Conservation (phyloP, 2,888 invertebrate species). For the Choreutis nemorana region DNA sequence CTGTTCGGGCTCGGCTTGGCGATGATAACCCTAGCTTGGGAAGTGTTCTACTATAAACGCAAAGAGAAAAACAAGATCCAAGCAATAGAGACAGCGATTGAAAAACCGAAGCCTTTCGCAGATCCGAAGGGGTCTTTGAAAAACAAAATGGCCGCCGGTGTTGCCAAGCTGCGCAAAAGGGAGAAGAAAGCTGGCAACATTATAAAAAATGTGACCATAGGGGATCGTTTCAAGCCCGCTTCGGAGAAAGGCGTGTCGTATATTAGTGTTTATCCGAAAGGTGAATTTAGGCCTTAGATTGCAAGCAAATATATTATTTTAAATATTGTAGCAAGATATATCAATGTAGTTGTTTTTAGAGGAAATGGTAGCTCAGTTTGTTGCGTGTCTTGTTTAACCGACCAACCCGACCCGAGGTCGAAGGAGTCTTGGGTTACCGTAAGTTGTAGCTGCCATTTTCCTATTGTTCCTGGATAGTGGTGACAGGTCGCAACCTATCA, state of each 20-base stretch:
- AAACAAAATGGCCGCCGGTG: slow-evolving; percentile 17
- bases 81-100: slow-evolving; percentile 19
- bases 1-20: slow-evolving; percentile 84
- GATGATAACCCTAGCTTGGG: slow-evolving; percentile 82
- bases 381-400: no score
- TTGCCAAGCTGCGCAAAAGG: slow-evolving; percentile 20
- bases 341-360: no score
- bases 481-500: no score
- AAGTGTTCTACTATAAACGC: slow-evolving; percentile 79
- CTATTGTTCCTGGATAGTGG: no score
- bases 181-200: slow-evolving; percentile 15
- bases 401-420: no score
- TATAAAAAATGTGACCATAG: slow-evolving; percentile 43
- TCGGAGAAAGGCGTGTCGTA: slow-evolving; percentile 33
- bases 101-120: slow-evolving; percentile 21
- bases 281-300: slow-evolving; percentile 31
- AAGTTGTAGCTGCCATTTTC: no score
- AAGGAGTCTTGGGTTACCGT: no score
- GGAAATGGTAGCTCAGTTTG: no score
- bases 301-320: not conserved
- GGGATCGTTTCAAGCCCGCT: slow-evolving; percentile 49
- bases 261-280: slow-evolving; percentile 48
- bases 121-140: slow-evolving; percentile 18
- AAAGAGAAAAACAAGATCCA: slow-evolving; percentile 50
- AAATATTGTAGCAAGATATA: no score